phyloP scores from a whole-genome alignment of 2,113 vertebrate species.

The Sceloporus tristichus region DNA sequence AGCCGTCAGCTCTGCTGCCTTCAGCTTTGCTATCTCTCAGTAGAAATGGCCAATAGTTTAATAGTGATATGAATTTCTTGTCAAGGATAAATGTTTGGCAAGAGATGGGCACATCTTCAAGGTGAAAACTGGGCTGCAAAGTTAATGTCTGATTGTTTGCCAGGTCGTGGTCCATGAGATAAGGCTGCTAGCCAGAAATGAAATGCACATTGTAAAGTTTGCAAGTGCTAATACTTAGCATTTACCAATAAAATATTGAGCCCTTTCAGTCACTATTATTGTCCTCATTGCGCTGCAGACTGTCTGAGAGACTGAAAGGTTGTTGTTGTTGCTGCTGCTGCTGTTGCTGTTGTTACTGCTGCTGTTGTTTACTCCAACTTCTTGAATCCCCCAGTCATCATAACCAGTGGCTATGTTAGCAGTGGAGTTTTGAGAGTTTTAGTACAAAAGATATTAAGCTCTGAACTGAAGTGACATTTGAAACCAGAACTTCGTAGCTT shows the following conservation, averaged over 20 bases:
- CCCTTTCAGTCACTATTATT: background rate
- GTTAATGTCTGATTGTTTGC: background rate
- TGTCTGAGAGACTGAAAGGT: background rate
- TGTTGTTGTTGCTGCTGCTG: too few relatives aligned
- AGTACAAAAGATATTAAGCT: background rate
- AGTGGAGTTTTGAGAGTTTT: too few relatives aligned
- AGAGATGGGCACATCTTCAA: conserved; percentile 10
- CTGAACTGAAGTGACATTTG: background rate
- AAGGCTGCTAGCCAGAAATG: background rate
- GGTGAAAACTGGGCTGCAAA: background rate
- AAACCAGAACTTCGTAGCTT: background rate
- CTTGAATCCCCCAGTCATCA: background rate
- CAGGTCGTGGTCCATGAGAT: background rate
- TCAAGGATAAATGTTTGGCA: conserved; percentile 29
- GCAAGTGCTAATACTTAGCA: background rate
- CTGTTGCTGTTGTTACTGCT: too few relatives aligned
- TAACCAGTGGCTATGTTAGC: too few relatives aligned
- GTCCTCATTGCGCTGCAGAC: background rate
- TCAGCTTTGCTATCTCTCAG: background rate
- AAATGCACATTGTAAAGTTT: conserved; percentile 3
- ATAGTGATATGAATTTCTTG: conserved; percentile 41
- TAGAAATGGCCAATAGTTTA: conserved; percentile 18
- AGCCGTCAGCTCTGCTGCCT: background rate
- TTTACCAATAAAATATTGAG: background rate
- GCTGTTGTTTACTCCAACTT: too few relatives aligned